Base-by-base conservation (phyloP, 2,113 vertebrate species). In the Anser cygnoides region DNA sequence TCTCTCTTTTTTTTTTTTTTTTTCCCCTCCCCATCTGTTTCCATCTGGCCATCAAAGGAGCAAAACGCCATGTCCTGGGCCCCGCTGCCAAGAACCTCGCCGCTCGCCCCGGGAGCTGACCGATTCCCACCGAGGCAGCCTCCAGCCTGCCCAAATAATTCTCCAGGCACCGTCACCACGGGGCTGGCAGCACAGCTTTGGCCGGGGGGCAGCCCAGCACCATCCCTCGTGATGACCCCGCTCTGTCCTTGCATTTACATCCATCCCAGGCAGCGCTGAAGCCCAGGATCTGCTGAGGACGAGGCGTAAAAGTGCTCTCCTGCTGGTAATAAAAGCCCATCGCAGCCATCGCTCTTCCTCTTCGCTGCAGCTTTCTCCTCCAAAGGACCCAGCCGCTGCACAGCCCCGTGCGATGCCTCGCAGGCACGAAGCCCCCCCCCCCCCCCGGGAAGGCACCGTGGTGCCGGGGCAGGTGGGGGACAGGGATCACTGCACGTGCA, bases 401-500 rank as follows among this genome's bases (percentile, higher is more conserved):
- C 20, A 23, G 23, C 9, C 50, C 58, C 10, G 0, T 0, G 35
- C 10, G 5, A 31, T 2, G n/a, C 61, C 70, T 31, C 1, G 3
- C 9, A 19, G 52, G 3, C 41, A 23, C 2, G 5, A 11, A 35
- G 39, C 10, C 39, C 4, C 39, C 39, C 39, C 39, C 39, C 16
- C 9, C 39, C 2, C 39, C 54, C 4, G 23, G 44, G 23, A 61
- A 54, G 61, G 46, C 29, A 26, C 10, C 31, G 9, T 29, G n/a
- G 1, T 1, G 10, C 8, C 0, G 25, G 50, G 50, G 54, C 17
- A 2, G 13, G 13, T 3, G 20, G n/a, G 23, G n/a, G 28, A 49
- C 20, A 49, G 1, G 28, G 54, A 6, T 10, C 26, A 10, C 31
- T 1, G 31, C 17, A 15, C 26, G 6, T 7, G 22, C 46, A 1